These are phyloP conservation scores for Eupsilia transversa DNA, from an alignment of 2,888 invertebrate genomes.

Conservation along the genomic window DNA sequence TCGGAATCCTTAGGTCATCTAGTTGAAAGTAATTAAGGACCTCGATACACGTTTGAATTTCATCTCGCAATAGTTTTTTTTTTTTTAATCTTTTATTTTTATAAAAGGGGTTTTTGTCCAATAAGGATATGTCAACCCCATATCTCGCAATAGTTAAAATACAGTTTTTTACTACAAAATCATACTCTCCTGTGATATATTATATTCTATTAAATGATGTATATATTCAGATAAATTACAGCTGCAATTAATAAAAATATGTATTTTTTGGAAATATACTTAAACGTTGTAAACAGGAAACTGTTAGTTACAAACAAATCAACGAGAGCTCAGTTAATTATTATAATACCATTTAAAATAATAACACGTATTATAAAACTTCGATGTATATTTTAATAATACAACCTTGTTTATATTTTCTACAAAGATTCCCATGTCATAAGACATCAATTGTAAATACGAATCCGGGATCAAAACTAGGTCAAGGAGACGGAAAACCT, in stretches of 20 bases:
- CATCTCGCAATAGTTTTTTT: too few relatives aligned
- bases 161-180: too few relatives aligned
- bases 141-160: neutral
- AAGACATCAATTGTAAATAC: conserved; percentile 2
- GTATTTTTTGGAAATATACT: too few relatives aligned
- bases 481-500: neutral
- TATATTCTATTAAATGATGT: neutral
- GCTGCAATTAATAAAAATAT: neutral
- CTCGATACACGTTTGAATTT: neutral
- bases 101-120: too few relatives aligned
- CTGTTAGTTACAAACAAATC: neutral
- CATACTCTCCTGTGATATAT: neutral
- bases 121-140: too few relatives aligned
- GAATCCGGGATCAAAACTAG: conserved; percentile 20
- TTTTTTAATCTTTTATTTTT: too few relatives aligned
- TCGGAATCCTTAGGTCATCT: neutral
- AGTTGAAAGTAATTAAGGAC: neutral
- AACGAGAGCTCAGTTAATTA: neutral
- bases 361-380: neutral
- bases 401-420: conserved; percentile 21
- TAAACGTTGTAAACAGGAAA: conserved; percentile 4
- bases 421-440: neutral
- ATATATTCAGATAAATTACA: neutral
- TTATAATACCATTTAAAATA: neutral
- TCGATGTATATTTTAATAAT: neutral